These are phyloP conservation scores for Tychaedon coryphoeus DNA, from an alignment of 2,113 vertebrate genomes.

Conservation along the genomic window DNA sequence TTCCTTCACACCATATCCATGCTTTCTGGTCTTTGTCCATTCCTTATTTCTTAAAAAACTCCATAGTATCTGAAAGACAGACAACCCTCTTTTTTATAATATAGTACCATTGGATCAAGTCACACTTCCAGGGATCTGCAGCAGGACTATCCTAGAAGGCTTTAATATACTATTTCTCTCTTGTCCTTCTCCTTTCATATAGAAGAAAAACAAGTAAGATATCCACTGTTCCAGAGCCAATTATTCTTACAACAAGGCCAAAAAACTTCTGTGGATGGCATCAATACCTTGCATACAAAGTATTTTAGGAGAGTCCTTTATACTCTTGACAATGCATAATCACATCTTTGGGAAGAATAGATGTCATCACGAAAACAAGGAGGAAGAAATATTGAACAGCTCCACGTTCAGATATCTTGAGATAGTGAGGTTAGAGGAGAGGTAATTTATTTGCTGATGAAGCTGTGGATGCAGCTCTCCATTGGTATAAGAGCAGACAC, in stretches of 20 bases:
- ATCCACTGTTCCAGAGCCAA: not conserved
- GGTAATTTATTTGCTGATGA: not conserved
- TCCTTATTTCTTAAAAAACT: not conserved
- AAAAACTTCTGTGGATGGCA: not conserved
- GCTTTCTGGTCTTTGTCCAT: not conserved
- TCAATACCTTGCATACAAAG: not conserved
- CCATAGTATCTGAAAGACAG: not conserved
- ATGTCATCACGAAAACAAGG: not conserved
- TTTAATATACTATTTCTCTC: not conserved
- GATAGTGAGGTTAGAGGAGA: not conserved
- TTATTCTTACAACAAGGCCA: not conserved
- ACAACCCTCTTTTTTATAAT: not conserved
- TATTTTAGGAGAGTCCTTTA: not conserved
- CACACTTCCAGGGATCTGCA: not conserved
- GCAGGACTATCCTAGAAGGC: not conserved
- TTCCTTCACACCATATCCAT: not conserved
- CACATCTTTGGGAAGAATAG: not conserved
- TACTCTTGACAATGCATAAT: not conserved
- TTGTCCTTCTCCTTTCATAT: not conserved
- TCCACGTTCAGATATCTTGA: not conserved
- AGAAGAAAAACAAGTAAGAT: not conserved
- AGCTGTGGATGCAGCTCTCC: not conserved
- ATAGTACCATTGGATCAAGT: not conserved
- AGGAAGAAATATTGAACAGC: not conserved
- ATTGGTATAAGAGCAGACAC: not conserved